Conservation (phyloP, 2,797 vertebrate genomes). For the Halcyon chelicuti region DNA sequence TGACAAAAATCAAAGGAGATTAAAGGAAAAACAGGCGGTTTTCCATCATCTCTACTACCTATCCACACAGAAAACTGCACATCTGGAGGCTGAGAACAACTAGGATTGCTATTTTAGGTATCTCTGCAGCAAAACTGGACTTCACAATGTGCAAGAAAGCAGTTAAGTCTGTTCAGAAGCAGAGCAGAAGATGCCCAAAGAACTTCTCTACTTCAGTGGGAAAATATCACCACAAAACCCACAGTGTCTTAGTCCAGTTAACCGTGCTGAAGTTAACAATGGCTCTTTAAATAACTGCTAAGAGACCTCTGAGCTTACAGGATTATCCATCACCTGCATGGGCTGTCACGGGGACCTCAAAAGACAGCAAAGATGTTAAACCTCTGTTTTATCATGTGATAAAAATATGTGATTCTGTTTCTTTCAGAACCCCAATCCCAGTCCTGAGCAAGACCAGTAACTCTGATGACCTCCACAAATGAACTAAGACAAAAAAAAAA, state of each 20-base stretch:
- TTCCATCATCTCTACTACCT: background rate
- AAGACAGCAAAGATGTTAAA: background rate
- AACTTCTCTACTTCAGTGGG: background rate
- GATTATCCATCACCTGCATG: slow-evolving; percentile 27
- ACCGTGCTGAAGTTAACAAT: background rate
- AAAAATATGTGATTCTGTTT: background rate
- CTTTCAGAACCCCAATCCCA: background rate
- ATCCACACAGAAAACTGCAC: background rate
- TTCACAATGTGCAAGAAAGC: background rate
- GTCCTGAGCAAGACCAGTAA: background rate
- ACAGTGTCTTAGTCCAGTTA: slow-evolving; percentile 19
- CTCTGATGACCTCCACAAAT: background rate
- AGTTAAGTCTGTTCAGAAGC: background rate
- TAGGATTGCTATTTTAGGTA: background rate
- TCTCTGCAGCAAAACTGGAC: background rate
- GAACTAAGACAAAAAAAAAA: background rate
- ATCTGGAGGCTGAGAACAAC: background rate
- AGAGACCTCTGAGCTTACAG: background rate
- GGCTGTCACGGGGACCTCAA: background rate
- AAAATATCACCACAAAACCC: background rate
- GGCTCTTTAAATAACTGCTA: background rate
- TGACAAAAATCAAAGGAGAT: background rate
- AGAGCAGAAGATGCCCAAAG: background rate
- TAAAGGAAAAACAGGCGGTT: background rate
- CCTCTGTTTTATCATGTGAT: background rate